Conservation (phyloP, 2,797 vertebrate species). For the Dendrocincla fuliginosa region DNA sequence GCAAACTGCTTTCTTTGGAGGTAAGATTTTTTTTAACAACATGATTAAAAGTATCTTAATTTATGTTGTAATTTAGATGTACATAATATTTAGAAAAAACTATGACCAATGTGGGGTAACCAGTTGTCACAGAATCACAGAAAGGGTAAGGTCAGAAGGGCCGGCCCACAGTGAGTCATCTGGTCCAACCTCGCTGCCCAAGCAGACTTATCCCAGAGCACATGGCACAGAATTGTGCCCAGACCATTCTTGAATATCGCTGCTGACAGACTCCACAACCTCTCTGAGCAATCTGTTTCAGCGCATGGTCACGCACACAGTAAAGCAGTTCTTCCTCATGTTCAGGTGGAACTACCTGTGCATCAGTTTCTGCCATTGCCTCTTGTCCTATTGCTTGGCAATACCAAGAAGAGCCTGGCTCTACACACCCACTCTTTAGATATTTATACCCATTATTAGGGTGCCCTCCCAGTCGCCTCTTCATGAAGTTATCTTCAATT, state of each 20-base stretch:
- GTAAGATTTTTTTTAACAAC: not conserved
- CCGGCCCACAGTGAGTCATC: not conserved
- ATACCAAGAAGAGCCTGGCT: not conserved
- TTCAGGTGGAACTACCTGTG: not conserved
- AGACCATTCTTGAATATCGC: not conserved
- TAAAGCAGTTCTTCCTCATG: not conserved
- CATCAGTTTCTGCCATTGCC: not conserved
- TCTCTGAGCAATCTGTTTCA: not conserved
- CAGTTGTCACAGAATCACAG: not conserved
- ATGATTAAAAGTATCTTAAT: not conserved
- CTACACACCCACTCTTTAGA: not conserved
- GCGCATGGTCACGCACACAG: not conserved
- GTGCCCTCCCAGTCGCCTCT: not conserved
- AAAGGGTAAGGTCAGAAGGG: not conserved
- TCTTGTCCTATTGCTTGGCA: not conserved
- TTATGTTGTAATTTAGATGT: not conserved
- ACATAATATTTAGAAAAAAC: not conserved
- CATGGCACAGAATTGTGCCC: not conserved
- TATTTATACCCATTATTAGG: not conserved
- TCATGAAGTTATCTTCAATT: not conserved
- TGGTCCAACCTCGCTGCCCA: not conserved
- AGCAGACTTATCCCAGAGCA: not conserved
- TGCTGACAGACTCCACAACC: not conserved
- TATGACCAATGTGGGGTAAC: not conserved
- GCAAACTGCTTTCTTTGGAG: not conserved